Evolutionary conservation across 1,140 invertebrate genomes (phyloP), one percentile per base, ranked within the genome.

Genomic region (Micrasema minimum): DNA sequence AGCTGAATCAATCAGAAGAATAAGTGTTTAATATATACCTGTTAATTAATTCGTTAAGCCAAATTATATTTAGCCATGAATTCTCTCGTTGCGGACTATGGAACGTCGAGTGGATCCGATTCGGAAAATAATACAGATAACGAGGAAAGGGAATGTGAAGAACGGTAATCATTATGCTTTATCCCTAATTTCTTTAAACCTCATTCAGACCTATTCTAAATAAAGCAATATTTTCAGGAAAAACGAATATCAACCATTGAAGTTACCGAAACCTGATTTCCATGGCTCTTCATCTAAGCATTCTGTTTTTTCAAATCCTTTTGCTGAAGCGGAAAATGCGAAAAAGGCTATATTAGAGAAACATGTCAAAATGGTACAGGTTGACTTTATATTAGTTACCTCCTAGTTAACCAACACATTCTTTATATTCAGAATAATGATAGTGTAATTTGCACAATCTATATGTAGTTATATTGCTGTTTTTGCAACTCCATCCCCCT

Each of bases 321-420:
- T 93, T 80, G 87, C 90, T n/a, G 90, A 93, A 79, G 94, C 91
- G n/a, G 95, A 96, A 79, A 88, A 90, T 77, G 92, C 92, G 4
- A 94, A 96, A 79, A 90, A 91, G 66, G 92, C 93, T 2, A 91
- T 95, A 57, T 82, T 97, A 10, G 94, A 97, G 78, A 96, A 95
- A 77, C 96, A 97, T 81, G 96, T 97, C 0, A 96, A 96, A 87
- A 95, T 97, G 93, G 92, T 91, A 78, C 79, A 84, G 81, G 82
- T 69, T 69, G 67, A 69, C 57, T 69, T 69, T 61, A 62, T 23
- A 62, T 61, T 51, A 62, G 23, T 62, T 64, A 55, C 1, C 14
- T 16, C n/a, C n/a, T 14, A 46, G n/a, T 3, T 16, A 46, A 16
- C n/a, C 43, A 46, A 5, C 26, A 4, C 7, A 31, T 31, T n/a